Evolutionary conservation across 1,140 invertebrate species (phyloP), one percentile per base, ranked within the genome.

Genomic region (Belonocnema kinseyi): DNA sequence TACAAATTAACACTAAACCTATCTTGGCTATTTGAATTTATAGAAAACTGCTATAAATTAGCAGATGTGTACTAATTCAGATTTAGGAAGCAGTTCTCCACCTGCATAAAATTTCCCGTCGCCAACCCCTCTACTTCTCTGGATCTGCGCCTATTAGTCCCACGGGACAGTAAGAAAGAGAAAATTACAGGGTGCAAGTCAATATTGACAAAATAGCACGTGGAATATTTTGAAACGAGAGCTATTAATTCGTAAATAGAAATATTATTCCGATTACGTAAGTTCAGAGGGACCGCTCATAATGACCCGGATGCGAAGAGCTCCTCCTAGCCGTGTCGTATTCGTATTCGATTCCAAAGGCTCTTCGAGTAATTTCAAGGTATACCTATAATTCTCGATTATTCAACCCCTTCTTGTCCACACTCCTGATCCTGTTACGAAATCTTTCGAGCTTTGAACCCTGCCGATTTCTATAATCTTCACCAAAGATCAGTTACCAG

Each of bases 211-310:
- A 85, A 87, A 87, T 85, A 88, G 21, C 74, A 75, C 74, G 76
- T 80, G 88, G 85, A 87, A 83, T 89, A 89, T 88, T 90, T 87
- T 88, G 88, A 89, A 89, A 90, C 86, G 72, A 40, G 87, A 89
- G 87, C 83, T 82, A 87, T 87, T 89, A 89, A 89, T 89, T 90
- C 84, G 85, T 89, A 88, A 89, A 89, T 88, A 88, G 82, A 87
- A 78, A 83, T 85, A 89, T 86, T 88, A 85, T 86, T 86, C 77
- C 82, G 77, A 82, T 80, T 81, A 80, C 70, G 72, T 56, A 52
- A 75, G 83, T 85, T 85, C 85, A 87, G 70, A 88, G 73, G 80
- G 79, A 74, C 86, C 88, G 86, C 84, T 86, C 87, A 88, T 90
- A 90, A 90, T 88, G 86, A 85, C 84, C 88, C 87, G 88, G 87